Base-by-base conservation (phyloP, 2,797 vertebrate genomes). In the Tapirus indicus region DNA sequence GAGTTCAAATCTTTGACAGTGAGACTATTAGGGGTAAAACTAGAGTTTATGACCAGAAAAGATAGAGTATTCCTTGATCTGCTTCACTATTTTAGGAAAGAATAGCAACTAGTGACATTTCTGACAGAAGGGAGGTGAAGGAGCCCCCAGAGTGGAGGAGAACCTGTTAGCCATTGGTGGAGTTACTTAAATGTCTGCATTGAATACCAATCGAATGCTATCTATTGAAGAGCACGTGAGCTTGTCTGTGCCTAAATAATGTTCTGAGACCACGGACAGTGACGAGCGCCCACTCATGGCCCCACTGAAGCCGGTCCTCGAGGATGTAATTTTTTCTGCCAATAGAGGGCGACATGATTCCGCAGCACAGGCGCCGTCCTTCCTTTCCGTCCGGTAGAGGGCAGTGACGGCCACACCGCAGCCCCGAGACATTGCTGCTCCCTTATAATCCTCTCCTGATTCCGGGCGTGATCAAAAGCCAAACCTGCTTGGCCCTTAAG, bases 291-390 rank as follows among this genome's bases (percentile, higher is more conserved):
- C 1, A 25, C n/a, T 38, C 29, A 32, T 56, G 41, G 0, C 20
- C 27, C 71, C 58, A 0, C 14, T 0, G 1, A 4, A 32, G n/a
- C 21, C 2, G 0, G 3, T 41, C 74, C 44, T 60, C 18, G 2
- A 25, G 13, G 21, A 29, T 5, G 52, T 49, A 2, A 38, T 27
- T 25, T 8, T 20, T 21, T 38, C 35, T 16, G 86, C 82, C 96
- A 68, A 32, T 20, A 98, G 98, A 88, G 95, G 97, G 97, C 71
- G 96, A 75, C 60, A 10, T 17, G 88, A 47, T n/a, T 35, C 94
- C 96, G 27, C 74, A 32, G 38, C 87, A 56, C 58, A 29, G 75
- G 58, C 12, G 7, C 27, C 10, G 11, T 11, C 10, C 35, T 44
- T 20, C n/a, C 82, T 56, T 78, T 47, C 6, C 25, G 2, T 89